Percentiles rank a stretch among this genome's conserved stretches.
phyloP scores from a whole-genome alignment of 2,888 invertebrate genomes.

The Harmothoe impar region DNA sequence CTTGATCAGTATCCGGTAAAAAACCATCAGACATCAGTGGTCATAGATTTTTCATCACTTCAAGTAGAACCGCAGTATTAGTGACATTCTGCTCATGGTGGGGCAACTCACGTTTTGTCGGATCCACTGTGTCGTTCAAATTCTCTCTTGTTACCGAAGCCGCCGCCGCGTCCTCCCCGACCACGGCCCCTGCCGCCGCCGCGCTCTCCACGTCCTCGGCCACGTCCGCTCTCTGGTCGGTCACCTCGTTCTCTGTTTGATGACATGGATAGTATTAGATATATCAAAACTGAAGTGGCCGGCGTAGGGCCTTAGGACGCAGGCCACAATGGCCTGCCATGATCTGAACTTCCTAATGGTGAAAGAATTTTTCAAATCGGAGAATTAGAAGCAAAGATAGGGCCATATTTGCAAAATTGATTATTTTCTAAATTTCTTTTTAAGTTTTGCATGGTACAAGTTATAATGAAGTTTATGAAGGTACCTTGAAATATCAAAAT shows the following conservation, averaged over 20 bases:
- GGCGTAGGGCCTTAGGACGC: too few relatives aligned
- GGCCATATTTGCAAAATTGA: too few relatives aligned
- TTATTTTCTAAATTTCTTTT: too few relatives aligned
- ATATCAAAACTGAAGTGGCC: too few relatives aligned
- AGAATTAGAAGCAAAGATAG: too few relatives aligned
- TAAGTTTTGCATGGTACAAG: not conserved
- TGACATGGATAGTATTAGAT: not conserved
- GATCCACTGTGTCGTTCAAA: slow-evolving; percentile 97
- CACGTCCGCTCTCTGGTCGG: slow-evolving; percentile 60
- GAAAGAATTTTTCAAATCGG: too few relatives aligned
- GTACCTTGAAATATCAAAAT: too few relatives aligned
- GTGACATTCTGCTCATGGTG: not conserved
- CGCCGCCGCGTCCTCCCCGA: slow-evolving; percentile 72
- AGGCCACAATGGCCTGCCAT: too few relatives aligned
- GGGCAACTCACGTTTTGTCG: slow-evolving; percentile 91
- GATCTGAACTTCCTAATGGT: too few relatives aligned
- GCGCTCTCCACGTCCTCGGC: slow-evolving; percentile 56
- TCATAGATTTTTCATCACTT: not conserved
- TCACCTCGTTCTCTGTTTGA: slow-evolving; percentile 58
- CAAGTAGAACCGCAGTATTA: not conserved
- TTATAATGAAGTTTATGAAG: not conserved
- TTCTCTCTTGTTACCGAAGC: slow-evolving; percentile 90
- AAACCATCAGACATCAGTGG: slow-evolving; percentile 48
- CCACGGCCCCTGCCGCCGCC: slow-evolving; percentile 71
- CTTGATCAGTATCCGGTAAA: slow-evolving; percentile 55